Evolutionary conservation across 2,888 invertebrate genomes (phyloP).

Genomic region (Himalopsyche kuldschensis): DNA sequence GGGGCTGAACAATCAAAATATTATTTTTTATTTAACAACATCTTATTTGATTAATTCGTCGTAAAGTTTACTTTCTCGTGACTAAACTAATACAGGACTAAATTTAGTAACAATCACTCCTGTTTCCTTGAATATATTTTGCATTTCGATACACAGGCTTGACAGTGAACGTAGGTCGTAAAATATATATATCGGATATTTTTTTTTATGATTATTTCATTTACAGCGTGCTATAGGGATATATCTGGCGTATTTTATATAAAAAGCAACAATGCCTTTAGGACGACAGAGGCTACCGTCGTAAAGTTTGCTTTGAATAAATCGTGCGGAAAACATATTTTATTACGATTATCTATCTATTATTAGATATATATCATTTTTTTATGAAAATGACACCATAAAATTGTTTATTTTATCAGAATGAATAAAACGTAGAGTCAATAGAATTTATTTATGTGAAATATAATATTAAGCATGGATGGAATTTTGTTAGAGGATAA

Average conservation of each 20-base stretch:
- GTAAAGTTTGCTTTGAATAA: background rate
- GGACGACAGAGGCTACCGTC: background rate
- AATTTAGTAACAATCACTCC: background rate
- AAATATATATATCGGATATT: background rate
- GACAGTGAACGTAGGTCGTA: background rate
- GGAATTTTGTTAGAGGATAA: no score
- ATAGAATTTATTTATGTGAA: no score
- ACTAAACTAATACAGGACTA: no score
- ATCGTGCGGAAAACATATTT: background rate
- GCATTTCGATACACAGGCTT: background rate
- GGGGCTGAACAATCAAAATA: no score
- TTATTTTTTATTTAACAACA: no score
- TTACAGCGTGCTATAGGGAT: background rate
- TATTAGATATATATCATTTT: background rate
- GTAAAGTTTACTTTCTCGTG: no score
- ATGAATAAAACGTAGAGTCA: no score
- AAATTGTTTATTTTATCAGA: no score
- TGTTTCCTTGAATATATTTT: background rate
- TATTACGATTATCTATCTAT: background rate
- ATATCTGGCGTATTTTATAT: background rate
- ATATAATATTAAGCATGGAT: no score
- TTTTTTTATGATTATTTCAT: background rate
- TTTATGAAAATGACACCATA: no score
- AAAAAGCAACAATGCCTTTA: background rate
- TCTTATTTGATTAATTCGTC: no score